Percentiles rank a stretch among this genome's conserved stretches.
These are phyloP conservation scores for Caenorhabditis virilis DNA, from an alignment of 2,888 invertebrate genomes.

Conservation along the genomic window DNA sequence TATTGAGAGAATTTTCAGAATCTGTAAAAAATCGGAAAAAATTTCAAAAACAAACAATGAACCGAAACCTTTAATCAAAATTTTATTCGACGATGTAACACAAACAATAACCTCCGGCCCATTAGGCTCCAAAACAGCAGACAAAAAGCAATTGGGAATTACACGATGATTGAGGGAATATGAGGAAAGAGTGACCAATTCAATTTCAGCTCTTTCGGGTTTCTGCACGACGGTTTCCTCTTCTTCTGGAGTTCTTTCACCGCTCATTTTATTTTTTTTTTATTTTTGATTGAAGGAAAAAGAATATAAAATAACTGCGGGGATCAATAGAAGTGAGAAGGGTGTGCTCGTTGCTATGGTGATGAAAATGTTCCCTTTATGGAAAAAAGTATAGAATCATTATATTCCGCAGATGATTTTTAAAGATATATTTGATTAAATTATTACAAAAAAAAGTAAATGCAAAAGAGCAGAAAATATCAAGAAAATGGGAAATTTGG, in stretches of 20 bases:
- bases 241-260: conserved; percentile 26
- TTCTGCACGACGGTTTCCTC: too few species aligned
- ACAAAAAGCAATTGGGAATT: conserved; percentile 26
- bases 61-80: conserved; percentile 43
- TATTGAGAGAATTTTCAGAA: conserved; percentile 41
- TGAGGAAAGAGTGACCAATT: conserved; percentile 14
- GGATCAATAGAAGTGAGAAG: not conserved
- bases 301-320: not conserved
- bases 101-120: conserved; percentile 44
- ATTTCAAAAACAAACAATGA: not conserved
- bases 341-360: conserved; percentile 15
- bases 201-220: too few species aligned
- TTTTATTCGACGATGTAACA: conserved; percentile 56
- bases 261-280: conserved; percentile 14
- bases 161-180: conserved; percentile 38
- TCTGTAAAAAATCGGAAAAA: conserved; percentile 24
- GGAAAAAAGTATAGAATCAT: not conserved
- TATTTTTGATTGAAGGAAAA: not conserved
- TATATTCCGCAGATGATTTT: not conserved
- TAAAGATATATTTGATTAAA: too few species aligned
- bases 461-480: not conserved
- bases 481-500: conserved; percentile 5
- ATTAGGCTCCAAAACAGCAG: conserved; percentile 34
- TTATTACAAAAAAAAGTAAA: too few species aligned
- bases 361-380: too few species aligned